Evolutionary conservation across 2,888 invertebrate species (phyloP).

Genomic region (Stegana nigrithorax): DNA sequence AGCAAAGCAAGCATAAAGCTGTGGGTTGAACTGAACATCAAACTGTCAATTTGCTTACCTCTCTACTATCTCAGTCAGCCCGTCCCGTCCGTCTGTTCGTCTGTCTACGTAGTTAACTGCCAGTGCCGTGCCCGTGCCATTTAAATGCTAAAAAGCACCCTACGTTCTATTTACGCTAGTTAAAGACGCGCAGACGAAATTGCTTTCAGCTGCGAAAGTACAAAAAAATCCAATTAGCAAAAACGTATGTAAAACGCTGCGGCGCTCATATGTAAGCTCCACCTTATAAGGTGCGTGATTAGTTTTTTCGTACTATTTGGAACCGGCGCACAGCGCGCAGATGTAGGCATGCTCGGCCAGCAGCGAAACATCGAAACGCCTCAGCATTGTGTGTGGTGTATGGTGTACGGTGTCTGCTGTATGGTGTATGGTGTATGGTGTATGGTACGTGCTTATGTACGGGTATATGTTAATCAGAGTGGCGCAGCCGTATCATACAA

Average conservation of each 20-base stretch:
- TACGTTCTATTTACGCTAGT: too few species aligned
- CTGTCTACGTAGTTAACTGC: too few species aligned
- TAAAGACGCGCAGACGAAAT: too few species aligned
- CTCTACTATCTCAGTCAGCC: too few species aligned
- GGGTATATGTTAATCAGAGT: constrained; percentile 18
- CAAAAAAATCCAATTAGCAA: constrained; percentile 6
- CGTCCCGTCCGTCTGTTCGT: too few species aligned
- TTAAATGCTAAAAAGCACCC: neutral
- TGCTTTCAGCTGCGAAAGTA: too few species aligned
- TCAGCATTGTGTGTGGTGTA: too few species aligned
- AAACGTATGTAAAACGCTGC: neutral
- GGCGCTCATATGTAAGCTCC: neutral
- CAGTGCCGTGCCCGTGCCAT: neutral
- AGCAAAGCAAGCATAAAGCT: neutral
- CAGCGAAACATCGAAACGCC: too few species aligned
- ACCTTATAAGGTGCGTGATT: constrained; percentile 45
- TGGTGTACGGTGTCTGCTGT: too few species aligned
- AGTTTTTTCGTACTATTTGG: constrained; percentile 64
- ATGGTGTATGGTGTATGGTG: neutral
- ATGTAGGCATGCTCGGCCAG: constrained; percentile 26
- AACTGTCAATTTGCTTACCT: too few species aligned
- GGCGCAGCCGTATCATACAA: neutral
- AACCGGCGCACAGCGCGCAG: constrained; percentile 53
- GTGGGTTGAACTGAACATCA: too few species aligned
- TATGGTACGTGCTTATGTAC: too few species aligned